phyloP scores from a whole-genome alignment of 1,140 invertebrate species.

The Cotesia glomerata region DNA sequence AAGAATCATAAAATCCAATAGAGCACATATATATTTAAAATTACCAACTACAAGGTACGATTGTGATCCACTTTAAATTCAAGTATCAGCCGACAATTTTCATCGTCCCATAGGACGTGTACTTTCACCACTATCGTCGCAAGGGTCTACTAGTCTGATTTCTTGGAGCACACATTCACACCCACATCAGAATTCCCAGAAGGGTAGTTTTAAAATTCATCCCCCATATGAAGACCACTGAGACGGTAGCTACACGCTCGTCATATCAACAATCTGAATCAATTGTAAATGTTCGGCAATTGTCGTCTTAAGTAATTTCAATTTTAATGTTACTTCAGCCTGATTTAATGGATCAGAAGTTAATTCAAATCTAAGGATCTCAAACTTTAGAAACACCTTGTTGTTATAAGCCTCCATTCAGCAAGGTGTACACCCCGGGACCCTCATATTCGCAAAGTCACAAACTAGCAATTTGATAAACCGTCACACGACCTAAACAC shows the following conservation, averaged over 20 bases:
- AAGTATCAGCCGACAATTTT: slow-evolving; percentile 23
- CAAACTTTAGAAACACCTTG: background rate
- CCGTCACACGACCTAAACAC: slow-evolving; percentile 12
- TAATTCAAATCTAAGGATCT: too few species aligned
- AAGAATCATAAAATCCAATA: background rate
- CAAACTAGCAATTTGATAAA: slow-evolving; percentile 28
- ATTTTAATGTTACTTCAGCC: too few species aligned
- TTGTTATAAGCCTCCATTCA: background rate
- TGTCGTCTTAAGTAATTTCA: background rate
- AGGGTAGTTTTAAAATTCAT: slow-evolving; percentile 39
- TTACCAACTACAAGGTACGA: background rate
- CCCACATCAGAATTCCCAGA: slow-evolving; percentile 15
- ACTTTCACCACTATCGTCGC: slow-evolving; percentile 24
- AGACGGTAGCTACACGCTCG: slow-evolving; percentile 22
- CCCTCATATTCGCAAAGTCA: background rate
- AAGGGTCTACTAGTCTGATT: slow-evolving; percentile 24
- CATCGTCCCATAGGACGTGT: slow-evolving; percentile 32
- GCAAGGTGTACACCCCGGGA: background rate
- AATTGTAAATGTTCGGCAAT: background rate
- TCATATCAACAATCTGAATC: slow-evolving; percentile 34
- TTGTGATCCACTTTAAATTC: background rate
- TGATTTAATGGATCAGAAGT: too few species aligned
- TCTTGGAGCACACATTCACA: slow-evolving; percentile 26
- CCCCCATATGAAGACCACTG: slow-evolving; percentile 35
- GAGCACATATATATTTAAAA: background rate